Conservation (phyloP, 2,797 vertebrate genomes). For the Gorsachius magnificus region DNA sequence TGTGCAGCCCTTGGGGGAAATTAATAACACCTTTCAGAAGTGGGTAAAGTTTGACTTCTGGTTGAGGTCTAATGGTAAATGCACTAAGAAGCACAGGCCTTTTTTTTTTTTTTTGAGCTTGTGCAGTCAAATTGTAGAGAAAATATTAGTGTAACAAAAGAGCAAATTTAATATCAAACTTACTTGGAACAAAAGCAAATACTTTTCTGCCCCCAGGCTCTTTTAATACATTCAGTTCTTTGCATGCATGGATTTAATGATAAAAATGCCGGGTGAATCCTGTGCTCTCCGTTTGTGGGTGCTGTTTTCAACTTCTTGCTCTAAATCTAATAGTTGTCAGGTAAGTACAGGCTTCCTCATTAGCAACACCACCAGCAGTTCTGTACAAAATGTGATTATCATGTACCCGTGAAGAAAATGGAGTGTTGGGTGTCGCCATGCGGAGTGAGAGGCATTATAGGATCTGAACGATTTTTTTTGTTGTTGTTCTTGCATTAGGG, state of each 20-base stretch:
- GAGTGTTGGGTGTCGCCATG: not conserved
- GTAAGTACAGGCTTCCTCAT: not conserved
- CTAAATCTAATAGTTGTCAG: not conserved
- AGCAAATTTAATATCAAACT: not conserved
- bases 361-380: not conserved
- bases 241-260: not conserved
- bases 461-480: not conserved
- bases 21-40: not conserved
- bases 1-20: not conserved
- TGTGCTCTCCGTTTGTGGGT: not conserved
- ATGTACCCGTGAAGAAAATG: fast-evolving
- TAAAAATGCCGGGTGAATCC: not conserved
- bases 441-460: not conserved
- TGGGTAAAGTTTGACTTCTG: not conserved
- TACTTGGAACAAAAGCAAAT: not conserved
- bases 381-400: not conserved
- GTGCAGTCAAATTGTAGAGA: not conserved
- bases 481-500: slow-evolving; percentile 2
- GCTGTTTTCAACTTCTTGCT: not conserved
- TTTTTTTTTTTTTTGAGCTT: not conserved
- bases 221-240: not conserved
- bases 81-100: not conserved
- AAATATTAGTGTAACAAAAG: not conserved
- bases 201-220: not conserved
- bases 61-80: not conserved